Base-by-base conservation (phyloP, 2,888 invertebrate genomes). In the Pyrgus malvae region DNA sequence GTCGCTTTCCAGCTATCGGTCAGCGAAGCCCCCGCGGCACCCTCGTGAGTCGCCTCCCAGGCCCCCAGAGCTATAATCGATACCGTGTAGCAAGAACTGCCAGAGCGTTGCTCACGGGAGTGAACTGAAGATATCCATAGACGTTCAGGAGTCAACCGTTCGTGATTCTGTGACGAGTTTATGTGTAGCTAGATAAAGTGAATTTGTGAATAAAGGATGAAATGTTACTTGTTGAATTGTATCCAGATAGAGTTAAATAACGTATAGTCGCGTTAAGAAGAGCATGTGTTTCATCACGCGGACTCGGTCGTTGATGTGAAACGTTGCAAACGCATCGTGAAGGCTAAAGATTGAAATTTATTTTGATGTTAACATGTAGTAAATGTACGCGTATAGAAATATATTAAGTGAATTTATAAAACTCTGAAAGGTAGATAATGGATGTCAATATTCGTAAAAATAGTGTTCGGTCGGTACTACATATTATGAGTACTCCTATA, bases 201-300 rank as follows among this genome's bases (percentile, higher is more conserved):
- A 81, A 81, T 74, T 78, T 84, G 80, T 87, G 83, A 78, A 81
- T 78, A 74, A 70, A 72, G 69, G 7, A 76, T 72, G 73, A 77
- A 81, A 83, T 87, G 85, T 86, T 88, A 80, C 70, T 83, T 85
- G 86, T 88, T 86, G 80, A 79, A 79, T 69, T 71, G 75, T 82
- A 77, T 76, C 69, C 55, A 68, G 67, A 72, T 75, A 80, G 70
- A 68, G 70, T 68, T 76, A 80, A 78, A 80, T 81, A 80, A 80
- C 80, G 78, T 62, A 63, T 67, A 69, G 29, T 45, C 23, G 78
- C 79, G 76, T 73, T 76, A 74, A 69, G 68, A 23, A 21, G 37
- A 73, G 68, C 68, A 70, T 56, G 55, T 40, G 59, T 56, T 62
- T 62, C 67, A 64, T 65, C 61, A 59, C 62, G 62, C 61, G 12